Conservation (phyloP, 2,888 invertebrate species). For the Diachrysia chrysitis region DNA sequence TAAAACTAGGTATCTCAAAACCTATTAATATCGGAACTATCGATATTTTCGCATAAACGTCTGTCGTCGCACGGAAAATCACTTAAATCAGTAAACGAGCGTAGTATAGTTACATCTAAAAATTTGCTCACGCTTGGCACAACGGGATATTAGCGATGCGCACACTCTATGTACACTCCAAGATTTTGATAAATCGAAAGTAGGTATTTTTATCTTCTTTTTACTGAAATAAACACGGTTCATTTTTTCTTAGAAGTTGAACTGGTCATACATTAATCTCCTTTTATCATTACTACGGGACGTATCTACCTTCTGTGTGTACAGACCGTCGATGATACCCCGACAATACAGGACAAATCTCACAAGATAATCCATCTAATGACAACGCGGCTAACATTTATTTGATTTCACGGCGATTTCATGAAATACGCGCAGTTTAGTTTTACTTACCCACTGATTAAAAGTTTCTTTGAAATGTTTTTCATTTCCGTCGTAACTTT, state of each 20-base stretch:
- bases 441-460: conserved; percentile 19
- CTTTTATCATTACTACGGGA: not conserved
- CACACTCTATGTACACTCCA: too few relatives aligned
- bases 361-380: conserved; percentile 9
- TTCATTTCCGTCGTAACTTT: conserved; percentile 17
- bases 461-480: conserved; percentile 39
- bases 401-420: conserved; percentile 8
- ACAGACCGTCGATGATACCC: not conserved
- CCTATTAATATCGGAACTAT: too few relatives aligned
- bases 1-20: too few relatives aligned
- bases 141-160: too few relatives aligned
- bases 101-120: too few relatives aligned
- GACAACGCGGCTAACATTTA: conserved; percentile 17
- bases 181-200: too few relatives aligned
- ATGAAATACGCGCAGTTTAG: conserved; percentile 22
- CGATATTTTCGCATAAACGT: too few relatives aligned
- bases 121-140: too few relatives aligned
- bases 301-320: not conserved
- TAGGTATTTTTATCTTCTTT: too few relatives aligned
- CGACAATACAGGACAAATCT: not conserved
- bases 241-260: not conserved
- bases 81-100: too few relatives aligned
- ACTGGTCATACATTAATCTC: not conserved
- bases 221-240: too few relatives aligned
- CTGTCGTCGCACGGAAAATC: too few relatives aligned